Conservation (phyloP, 2,113 vertebrate genomes). For the Trogon melanurus region DNA sequence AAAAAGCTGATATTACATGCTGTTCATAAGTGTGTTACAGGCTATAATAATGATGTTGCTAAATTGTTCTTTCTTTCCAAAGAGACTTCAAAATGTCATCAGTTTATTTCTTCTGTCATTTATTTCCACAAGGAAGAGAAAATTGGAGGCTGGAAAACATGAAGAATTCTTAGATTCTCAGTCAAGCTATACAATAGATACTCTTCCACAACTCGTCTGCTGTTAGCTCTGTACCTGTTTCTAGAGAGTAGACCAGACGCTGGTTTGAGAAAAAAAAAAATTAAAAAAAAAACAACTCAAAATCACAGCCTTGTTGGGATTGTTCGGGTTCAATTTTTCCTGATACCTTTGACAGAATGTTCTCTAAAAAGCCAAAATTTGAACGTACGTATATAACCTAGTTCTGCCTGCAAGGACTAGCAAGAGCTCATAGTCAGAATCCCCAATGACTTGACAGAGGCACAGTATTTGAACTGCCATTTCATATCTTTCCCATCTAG, state of each 20-base stretch:
- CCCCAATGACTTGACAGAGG: background rate
- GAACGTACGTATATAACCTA: background rate
- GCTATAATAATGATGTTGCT: background rate
- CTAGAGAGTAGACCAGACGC: background rate
- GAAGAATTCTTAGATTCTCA: background rate
- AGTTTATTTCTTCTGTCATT: background rate
- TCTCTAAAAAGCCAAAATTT: background rate
- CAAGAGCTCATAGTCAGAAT: background rate
- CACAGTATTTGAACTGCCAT: background rate
- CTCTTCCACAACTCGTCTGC: background rate
- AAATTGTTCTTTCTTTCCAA: background rate
- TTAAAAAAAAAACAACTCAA: background rate
- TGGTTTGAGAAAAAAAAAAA: background rate
- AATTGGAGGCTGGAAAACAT: background rate
- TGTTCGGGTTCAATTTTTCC: background rate
- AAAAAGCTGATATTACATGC: conserved; percentile 1
- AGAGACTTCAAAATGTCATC: background rate
- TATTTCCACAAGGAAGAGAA: background rate
- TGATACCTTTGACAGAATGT: background rate
- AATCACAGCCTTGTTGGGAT: background rate
- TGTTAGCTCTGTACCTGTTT: background rate
- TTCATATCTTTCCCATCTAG: background rate
- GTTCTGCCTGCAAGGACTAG: background rate
- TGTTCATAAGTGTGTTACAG: background rate
- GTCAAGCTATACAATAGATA: background rate